Evolutionary conservation across 35 echinoderm and acorn worm genomes (phyloP), one percentile per base, ranked within the genome.

Genomic region (Apostichopus parvimensis): DNA sequence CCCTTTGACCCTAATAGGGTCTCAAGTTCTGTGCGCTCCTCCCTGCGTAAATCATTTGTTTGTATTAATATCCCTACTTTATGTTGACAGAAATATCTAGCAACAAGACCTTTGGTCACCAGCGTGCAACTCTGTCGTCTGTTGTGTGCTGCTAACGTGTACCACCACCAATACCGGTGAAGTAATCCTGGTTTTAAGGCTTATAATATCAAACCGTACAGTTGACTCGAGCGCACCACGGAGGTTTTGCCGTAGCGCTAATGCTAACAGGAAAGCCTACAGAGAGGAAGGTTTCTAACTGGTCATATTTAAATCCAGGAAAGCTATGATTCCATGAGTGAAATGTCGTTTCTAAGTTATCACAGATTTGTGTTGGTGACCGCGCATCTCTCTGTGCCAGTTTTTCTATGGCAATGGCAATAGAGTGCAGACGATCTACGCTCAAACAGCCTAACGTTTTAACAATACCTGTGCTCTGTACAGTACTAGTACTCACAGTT

Each of bases 81-180:
- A 75, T 75, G 71, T 75, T 75, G 71, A 75, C 71, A 75, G 12
- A 75, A 18, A 75, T 20, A 75, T 75, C 7, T 75, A 75, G 71
- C 71, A 18, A 75, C 71, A 22, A n/a, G 71, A 75, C 71, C 71
- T 75, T 75, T 75, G 71, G 71, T 18, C 71, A 22, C 21, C 71
- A 18, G 71, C 58, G 58, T 61, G 58, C 58, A 12, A 5, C 58
- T 61, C 58, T 75, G 71, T 75, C 71, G 71, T 75, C 71, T 75
- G 71, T 75, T 75, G 20, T 45, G 34, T 45, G 3, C 34, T 45
- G 3, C 34, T 45, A 45, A 45, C 34, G 2, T 45, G 34, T 4
- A 45, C 34, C 34, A 45, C 71, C 58, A 61, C 58, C 58, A 12
- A 61, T 61, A 61, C 6, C 58, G 58, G 58, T 61, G 58, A 8